Base-by-base conservation (phyloP, 2,113 vertebrate genomes). In the Tetrao urogallus region DNA sequence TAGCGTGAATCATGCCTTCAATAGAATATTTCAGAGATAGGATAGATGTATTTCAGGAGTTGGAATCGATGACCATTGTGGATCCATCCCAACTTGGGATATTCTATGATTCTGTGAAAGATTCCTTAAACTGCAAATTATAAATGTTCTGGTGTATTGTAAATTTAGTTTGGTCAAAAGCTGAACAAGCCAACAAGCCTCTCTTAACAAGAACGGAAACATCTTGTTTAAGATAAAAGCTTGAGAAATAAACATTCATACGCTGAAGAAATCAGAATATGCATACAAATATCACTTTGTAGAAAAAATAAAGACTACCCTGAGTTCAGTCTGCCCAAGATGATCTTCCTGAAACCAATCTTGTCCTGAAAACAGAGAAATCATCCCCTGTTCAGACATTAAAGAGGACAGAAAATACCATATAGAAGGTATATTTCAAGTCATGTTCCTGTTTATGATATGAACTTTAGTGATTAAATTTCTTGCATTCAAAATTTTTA, bases 1-100 rank as follows among this genome's bases (percentile, higher is more conserved):
- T 36, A 11, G 3, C 0, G 0, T 27, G 25, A 57, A 72, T 81
- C 32, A 10, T 30, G 47, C 61, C 34, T 83, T 48, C 8, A 83
- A 42, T 60, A 0, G 21, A 38, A 3, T 47, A 52, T 78, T 77
- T 78, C 34, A 47, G 34, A 48, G 27, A 28, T 28, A 54, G 52
- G 27, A 54, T 54, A 16, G 15, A 30, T 54, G 8, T 54, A 30
- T 54, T 54, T 30, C 52, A 30, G 52, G 27, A 28, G 15, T 54
- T 28, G 27, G 52, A 30, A 27, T 54, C 9, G 8, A 30, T 54
- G 27, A 28, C 27, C 52, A 14, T 30, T 28, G 30, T 54, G 52
- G 52, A 54, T 54, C 27, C 52, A 15, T 17, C 28, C 27, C 27
- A 54, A 30, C 8, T 30, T 54, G 52, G 27, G 52, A 54, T 54